A percentile compares a stretch with the other conserved stretches of the same genome.
Conservation (phyloP, 2,888 invertebrate genomes). For the Leptopilina syphax region DNA sequence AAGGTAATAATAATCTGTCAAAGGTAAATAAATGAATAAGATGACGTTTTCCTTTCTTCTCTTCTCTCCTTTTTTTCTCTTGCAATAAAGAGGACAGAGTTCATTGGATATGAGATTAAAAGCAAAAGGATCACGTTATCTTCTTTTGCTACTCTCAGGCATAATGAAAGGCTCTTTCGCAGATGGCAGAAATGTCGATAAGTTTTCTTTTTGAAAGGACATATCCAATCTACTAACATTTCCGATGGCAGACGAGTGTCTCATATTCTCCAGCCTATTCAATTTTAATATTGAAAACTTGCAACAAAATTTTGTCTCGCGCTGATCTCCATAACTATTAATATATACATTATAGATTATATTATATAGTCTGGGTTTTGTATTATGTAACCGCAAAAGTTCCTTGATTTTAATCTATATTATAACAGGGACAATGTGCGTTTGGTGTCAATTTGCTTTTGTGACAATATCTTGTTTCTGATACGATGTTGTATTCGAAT, state of each 20-base stretch:
- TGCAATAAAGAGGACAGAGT: not conserved
- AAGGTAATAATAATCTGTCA: too few relatives aligned
- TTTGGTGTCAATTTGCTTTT: too few relatives aligned
- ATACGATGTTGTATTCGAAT: too few relatives aligned
- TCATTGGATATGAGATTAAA: slow-evolving; percentile 34
- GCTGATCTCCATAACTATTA: not conserved
- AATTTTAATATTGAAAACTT: slow-evolving; percentile 19
- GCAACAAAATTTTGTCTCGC: slow-evolving; percentile 9
- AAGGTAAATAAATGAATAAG: too few relatives aligned
- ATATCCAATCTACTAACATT: slow-evolving; percentile 10
- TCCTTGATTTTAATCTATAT: too few relatives aligned
- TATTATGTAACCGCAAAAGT: too few relatives aligned
- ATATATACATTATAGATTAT: too few relatives aligned
- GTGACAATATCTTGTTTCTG: too few relatives aligned
- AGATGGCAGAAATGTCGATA: slow-evolving; percentile 39
- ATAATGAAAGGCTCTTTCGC: slow-evolving; percentile 15
- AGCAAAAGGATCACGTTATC: slow-evolving; percentile 13
- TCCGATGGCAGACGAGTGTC: not conserved
- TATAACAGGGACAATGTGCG: too few relatives aligned
- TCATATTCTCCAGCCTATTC: slow-evolving; percentile 10
- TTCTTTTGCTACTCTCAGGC: slow-evolving; percentile 1
- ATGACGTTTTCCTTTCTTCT: too few relatives aligned
- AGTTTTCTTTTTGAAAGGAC: slow-evolving; percentile 30
- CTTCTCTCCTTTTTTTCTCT: not conserved
- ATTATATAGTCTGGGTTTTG: too few relatives aligned